Percentiles rank a stretch among this genome's conserved stretches.
Conservation (phyloP, 2,113 vertebrate species). For the Cyanoramphus novaezelandiae region DNA sequence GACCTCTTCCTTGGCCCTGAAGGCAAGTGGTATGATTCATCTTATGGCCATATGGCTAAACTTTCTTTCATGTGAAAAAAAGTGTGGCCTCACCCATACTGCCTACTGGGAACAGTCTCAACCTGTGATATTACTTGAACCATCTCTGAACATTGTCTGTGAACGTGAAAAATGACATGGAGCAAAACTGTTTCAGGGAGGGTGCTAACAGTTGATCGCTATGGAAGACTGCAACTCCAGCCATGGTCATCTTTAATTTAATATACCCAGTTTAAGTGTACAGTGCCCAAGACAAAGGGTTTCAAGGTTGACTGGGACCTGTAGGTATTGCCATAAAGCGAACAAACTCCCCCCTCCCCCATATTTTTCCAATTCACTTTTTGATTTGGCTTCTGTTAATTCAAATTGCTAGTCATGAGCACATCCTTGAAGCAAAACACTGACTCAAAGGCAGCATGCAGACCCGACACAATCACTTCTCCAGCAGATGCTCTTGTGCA, state of each 20-base stretch:
- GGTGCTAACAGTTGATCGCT: not conserved
- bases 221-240: not conserved
- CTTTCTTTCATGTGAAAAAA: not conserved
- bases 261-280: not conserved
- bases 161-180: not conserved
- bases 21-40: conserved; percentile 19
- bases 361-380: not conserved
- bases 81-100: not conserved
- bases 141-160: not conserved
- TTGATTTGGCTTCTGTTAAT: not conserved
- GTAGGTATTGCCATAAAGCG: not conserved
- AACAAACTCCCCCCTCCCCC: fast-evolving
- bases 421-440: not conserved
- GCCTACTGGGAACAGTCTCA: not conserved
- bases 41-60: not conserved
- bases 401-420: not conserved
- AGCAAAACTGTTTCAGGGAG: not conserved
- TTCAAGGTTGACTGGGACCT: not conserved
- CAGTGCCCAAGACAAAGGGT: not conserved
- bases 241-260: not conserved
- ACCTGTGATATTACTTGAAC: not conserved
- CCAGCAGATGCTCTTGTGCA: not conserved
- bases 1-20: not conserved
- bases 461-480: not conserved
- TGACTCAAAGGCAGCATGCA: fast-evolving